phyloP scores from a whole-genome alignment of 2,888 invertebrate genomes.

The Scelioninae gen. 1 region DNA sequence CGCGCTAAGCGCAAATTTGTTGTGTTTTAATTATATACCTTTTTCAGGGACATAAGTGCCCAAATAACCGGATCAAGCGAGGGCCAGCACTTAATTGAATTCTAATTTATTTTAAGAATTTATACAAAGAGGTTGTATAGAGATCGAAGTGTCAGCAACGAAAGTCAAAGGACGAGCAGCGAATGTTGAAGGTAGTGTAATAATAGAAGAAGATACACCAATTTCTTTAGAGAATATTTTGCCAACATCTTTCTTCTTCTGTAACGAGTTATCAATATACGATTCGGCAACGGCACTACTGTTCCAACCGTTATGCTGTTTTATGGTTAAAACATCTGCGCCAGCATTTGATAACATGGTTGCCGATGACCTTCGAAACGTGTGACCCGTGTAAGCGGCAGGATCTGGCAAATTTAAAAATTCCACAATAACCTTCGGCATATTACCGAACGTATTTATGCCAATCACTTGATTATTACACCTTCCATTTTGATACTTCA shows the following conservation, averaged over 20 bases:
- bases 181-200: too few relatives aligned
- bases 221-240: conserved; percentile 2
- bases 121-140: too few relatives aligned
- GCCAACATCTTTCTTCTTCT: conserved; percentile 2
- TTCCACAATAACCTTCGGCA: conserved; percentile 69
- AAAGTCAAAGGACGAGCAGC: too few relatives aligned
- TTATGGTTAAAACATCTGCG: conserved; percentile 43
- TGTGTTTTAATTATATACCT: too few relatives aligned
- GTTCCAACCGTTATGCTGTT: conserved; percentile 48
- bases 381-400: neutral
- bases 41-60: too few relatives aligned
- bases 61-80: too few relatives aligned
- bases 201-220: too few relatives aligned
- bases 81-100: too few relatives aligned
- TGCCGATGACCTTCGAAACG: conserved; percentile 62
- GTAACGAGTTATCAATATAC: conserved; percentile 9
- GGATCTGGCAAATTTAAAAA: conserved; percentile 56
- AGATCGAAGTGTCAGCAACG: too few relatives aligned
- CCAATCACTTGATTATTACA: conserved; percentile 65
- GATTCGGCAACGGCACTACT: conserved; percentile 24
- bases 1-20: too few relatives aligned
- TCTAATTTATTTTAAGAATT: too few relatives aligned
- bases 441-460: conserved; percentile 66
- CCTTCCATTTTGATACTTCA: conserved; percentile 68
- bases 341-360: conserved; percentile 66